These are phyloP conservation scores for Pimephales promelas DNA, from an alignment of 2,113 vertebrate species.

Conservation along the genomic window DNA sequence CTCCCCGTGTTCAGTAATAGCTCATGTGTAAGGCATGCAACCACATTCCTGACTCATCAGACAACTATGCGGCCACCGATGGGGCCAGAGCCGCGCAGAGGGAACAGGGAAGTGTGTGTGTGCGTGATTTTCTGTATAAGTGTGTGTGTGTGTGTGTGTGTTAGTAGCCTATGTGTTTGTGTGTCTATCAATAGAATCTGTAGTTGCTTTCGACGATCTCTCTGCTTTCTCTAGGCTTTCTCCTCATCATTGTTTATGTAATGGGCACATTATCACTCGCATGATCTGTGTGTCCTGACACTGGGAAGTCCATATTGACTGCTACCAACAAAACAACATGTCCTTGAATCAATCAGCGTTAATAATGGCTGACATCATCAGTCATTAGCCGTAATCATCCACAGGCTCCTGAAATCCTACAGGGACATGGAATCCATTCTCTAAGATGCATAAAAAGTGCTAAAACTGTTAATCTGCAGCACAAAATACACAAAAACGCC, in stretches of 20 bases:
- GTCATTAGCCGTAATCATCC: background rate
- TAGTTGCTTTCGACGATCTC: background rate
- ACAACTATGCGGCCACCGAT: constrained; percentile 83
- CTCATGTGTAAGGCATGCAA: constrained; percentile 85
- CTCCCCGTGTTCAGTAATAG: constrained; percentile 81
- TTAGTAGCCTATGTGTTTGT: constrained; percentile 28
- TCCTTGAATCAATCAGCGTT: background rate
- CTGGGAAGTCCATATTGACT: constrained; percentile 28
- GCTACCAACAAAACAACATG: background rate
- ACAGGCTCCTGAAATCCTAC: background rate
- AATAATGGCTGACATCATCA: background rate
- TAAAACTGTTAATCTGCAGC: no score
- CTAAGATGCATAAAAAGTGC: no score
- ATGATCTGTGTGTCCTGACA: constrained; percentile 6
- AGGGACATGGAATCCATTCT: background rate
- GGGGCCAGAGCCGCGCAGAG: constrained; percentile 64
- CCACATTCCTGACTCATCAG: constrained; percentile 92
- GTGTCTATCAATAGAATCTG: constrained; percentile 31
- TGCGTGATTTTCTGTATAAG: no score
- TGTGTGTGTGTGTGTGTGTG: constrained; percentile 19
- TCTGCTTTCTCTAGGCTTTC: background rate
- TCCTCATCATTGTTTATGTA: constrained; percentile 24
- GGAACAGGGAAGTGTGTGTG: constrained; percentile 14
- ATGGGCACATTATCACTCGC: constrained; percentile 16
- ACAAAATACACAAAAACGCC: no score